Evolutionary conservation across 2,113 vertebrate species (phyloP), one percentile per base, ranked within the genome.

Genomic region (Cacatua alba): DNA sequence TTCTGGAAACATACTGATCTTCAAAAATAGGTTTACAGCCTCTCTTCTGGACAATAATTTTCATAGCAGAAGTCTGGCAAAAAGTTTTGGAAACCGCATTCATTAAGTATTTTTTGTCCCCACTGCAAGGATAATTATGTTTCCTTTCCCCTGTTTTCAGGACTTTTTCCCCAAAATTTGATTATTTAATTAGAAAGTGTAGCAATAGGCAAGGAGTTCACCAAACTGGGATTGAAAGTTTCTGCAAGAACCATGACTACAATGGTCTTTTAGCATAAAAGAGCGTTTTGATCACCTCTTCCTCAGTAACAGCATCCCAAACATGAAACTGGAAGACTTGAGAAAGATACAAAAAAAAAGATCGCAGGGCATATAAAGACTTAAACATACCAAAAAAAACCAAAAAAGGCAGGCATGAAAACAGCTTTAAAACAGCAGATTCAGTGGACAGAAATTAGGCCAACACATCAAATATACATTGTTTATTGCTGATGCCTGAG

Each of bases 11-110:
- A 28, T 48, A 46, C n/a, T 63, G 41, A 39, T 95, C 67, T 90
- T 94, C 79, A 90, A 94, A 90, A 88, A 69, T 46, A 90, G 41
- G 43, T 90, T 95, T 94, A 85, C 44, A 63, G 29, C 37, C 71
- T 94, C 72, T 68, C 33, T 92, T 95, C 86, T 94, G 92, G 60
- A 90, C 74, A 85, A 63, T 91, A 94, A 97, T 94, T 94, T 96
- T 90, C 92, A 87, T 57, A 95, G 64, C 60, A 92, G 48, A 94
- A 94, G 37, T 82, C 88, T 94, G 70, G 51, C 49, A 77, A 62
- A 57, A 86, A 72, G 12, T 31, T 69, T 70, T 57, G 62, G 39
- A 82, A 96, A 79, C 33, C 69, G 39, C 31, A 43, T 91, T 79
- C 59, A 44, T 7, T 85, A 80, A 39, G 18, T 62, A 57, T 79